Evolutionary conservation across 1,140 invertebrate genomes (phyloP).

Genomic region (Drosophila parvula): DNA sequence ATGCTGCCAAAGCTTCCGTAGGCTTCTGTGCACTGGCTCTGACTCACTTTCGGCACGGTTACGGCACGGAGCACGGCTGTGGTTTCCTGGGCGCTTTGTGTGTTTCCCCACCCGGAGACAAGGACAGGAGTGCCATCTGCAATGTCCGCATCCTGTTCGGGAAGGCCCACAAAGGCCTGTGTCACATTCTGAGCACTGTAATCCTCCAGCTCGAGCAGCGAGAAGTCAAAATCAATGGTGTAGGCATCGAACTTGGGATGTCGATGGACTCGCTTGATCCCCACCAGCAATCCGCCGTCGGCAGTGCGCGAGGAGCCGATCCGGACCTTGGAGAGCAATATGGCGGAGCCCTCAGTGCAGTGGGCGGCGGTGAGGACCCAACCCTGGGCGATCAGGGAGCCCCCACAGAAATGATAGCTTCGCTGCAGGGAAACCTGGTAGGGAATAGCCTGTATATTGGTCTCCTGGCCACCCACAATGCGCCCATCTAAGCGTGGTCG

Average conservation of each 20-base stretch:
- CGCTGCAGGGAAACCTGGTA: slow-evolving; percentile 84
- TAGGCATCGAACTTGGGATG: slow-evolving; percentile 72
- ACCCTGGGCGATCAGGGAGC: slow-evolving; percentile 86
- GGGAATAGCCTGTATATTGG: slow-evolving; percentile 81
- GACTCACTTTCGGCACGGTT: slow-evolving; percentile 81
- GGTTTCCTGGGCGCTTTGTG: slow-evolving; percentile 53
- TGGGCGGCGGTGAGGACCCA: slow-evolving; percentile 85
- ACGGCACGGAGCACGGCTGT: slow-evolving; percentile 80
- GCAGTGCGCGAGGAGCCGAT: slow-evolving; percentile 64
- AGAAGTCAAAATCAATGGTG: slow-evolving; percentile 79
- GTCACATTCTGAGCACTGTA: slow-evolving; percentile 46
- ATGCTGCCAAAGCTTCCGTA: slow-evolving; percentile 81
- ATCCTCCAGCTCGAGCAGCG: slow-evolving; percentile 63
- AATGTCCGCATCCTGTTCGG: slow-evolving; percentile 51
- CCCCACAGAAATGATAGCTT: slow-evolving; percentile 86
- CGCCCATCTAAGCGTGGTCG: slow-evolving; percentile 70
- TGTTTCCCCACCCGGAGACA: slow-evolving; percentile 85
- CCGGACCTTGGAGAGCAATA: slow-evolving; percentile 49
- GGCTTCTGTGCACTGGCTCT: slow-evolving; percentile 68
- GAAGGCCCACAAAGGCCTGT: slow-evolving; percentile 51
- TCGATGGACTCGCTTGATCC: slow-evolving; percentile 62
- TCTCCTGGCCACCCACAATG: slow-evolving; percentile 83
- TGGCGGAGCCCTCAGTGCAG: slow-evolving; percentile 83
- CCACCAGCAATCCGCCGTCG: slow-evolving; percentile 64
- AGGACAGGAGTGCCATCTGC: slow-evolving; percentile 67